phyloP scores from a whole-genome alignment of 1,140 invertebrate species.

The Lepidotrigona ventralis region DNA sequence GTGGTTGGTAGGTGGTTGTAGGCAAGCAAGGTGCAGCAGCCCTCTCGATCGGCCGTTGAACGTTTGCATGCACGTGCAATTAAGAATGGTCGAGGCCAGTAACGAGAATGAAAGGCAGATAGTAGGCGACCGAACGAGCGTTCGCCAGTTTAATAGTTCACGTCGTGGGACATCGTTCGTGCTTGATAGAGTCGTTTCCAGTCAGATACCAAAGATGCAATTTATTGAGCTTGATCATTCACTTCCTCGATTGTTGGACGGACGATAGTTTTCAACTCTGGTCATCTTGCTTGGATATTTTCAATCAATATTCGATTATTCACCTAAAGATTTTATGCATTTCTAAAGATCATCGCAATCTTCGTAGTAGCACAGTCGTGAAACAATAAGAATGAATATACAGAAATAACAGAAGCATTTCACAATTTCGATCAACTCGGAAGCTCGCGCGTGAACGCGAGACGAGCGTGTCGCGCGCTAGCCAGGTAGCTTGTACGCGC shows the following conservation, averaged over 20 bases:
- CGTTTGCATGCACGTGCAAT: constrained; percentile 75
- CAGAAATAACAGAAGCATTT: no score
- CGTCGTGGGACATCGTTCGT: constrained; percentile 21
- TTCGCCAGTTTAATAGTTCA: constrained; percentile 17
- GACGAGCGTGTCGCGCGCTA: constrained; percentile 18
- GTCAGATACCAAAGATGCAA: not conserved
- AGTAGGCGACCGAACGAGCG: constrained; percentile 1
- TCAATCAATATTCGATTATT: no score
- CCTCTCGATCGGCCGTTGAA: constrained; percentile 49
- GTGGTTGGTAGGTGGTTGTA: constrained; percentile 56
- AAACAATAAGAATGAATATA: no score
- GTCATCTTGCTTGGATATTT: no score
- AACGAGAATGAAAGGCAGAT: constrained; percentile 34
- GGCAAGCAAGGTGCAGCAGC: constrained; percentile 48
- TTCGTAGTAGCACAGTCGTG: no score
- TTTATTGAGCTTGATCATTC: not conserved
- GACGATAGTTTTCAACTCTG: not conserved
- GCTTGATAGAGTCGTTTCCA: constrained; percentile 29
- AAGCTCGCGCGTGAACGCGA: constrained; percentile 38
- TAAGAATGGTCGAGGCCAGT: constrained; percentile 67
- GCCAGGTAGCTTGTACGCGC: constrained; percentile 53
- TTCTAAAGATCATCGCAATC: no score
- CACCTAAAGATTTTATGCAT: no score
- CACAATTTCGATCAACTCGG: not conserved
- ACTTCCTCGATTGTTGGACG: not conserved